Percentiles rank a stretch among this genome's conserved stretches.
Conservation (phyloP, 1,140 invertebrate genomes). For the Colletes latitarsis region DNA sequence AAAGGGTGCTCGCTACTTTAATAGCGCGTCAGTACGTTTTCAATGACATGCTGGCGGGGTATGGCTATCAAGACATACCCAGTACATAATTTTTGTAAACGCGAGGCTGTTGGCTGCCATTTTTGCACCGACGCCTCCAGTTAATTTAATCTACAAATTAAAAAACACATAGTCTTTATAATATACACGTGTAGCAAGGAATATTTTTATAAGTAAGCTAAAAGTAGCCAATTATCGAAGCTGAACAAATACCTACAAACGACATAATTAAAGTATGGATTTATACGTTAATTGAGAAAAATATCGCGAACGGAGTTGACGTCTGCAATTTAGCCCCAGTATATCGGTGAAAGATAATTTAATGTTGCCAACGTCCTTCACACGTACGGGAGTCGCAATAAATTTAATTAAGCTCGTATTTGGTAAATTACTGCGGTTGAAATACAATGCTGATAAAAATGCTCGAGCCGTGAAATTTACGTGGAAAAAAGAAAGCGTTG, state of each 20-base stretch:
- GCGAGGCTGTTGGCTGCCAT: constrained; percentile 81
- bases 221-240: too few relatives aligned
- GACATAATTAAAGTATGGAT: too few relatives aligned
- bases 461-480: neutral
- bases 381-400: neutral
- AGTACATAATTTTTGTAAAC: constrained; percentile 83
- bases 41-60: constrained; percentile 77
- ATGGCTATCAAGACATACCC: constrained; percentile 85
- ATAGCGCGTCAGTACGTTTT: constrained; percentile 74
- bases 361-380: neutral
- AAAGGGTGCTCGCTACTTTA: constrained; percentile 83
- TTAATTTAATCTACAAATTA: neutral
- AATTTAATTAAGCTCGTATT: neutral
- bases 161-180: neutral
- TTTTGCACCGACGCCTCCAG: constrained; percentile 80
- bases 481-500: neutral
- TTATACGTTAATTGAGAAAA: too few relatives aligned
- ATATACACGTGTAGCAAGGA: too few relatives aligned
- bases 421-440: neutral
- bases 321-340: too few relatives aligned
- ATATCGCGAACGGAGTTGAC: too few relatives aligned
- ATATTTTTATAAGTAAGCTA: too few relatives aligned
- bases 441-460: neutral
- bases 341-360: neutral
- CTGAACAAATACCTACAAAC: too few relatives aligned